phyloP scores from a whole-genome alignment of 1,140 invertebrate species.

The Drosophila lacertosa region DNA sequence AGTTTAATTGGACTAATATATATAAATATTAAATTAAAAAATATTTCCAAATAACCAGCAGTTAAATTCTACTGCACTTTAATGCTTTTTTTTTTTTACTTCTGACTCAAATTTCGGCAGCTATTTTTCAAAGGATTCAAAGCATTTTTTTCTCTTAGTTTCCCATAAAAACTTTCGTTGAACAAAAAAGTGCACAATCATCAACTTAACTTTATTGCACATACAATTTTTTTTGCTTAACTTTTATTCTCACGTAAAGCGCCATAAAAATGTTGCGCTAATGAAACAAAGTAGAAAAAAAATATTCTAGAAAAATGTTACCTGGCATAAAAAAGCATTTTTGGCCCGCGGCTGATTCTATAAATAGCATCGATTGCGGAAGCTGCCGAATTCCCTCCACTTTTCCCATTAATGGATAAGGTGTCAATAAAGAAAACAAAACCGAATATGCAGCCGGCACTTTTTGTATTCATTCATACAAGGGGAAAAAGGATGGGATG shows the following conservation, averaged over 20 bases:
- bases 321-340: conserved; percentile 5
- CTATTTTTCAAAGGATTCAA: no score
- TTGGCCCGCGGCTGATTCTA: conserved; percentile 9
- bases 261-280: neutral
- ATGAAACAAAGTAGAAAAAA: neutral
- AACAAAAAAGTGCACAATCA: neutral
- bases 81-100: no score
- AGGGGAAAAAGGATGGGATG: neutral
- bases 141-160: no score
- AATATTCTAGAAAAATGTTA: conserved; percentile 3
- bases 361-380: conserved; percentile 35
- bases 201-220: no score
- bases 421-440: conserved; percentile 32
- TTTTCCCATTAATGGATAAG: conserved; percentile 29
- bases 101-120: no score
- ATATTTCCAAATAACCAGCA: no score
- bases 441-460: neutral
- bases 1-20: no score
- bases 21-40: no score
- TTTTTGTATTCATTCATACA: conserved; percentile 15
- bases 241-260: neutral
- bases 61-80: no score
- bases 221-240: neutral
- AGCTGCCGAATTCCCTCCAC: neutral
- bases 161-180: no score